Evolutionary conservation across 1,140 invertebrate species (phyloP), one percentile per base, ranked within the genome.

Genomic region (Drosophila takahashii): DNA sequence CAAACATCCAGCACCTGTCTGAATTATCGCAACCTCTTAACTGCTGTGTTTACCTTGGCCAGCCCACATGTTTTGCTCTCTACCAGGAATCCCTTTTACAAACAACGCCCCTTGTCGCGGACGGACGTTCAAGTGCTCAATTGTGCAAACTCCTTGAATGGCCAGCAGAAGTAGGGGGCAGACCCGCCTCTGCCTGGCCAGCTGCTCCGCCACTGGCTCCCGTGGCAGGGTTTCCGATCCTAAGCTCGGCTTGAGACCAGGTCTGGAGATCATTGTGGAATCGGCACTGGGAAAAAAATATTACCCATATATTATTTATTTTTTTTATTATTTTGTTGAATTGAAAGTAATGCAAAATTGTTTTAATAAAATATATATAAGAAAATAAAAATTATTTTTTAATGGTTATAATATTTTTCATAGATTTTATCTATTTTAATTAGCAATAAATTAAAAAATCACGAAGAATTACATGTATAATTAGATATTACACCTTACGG

Each of bases 111-210:
- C 64, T 86, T 53, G 18, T 62, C 52, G 65, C 47, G 74, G 53
- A 59, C 76, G 64, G 42, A 26, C 79, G 52, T 76, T 86, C 81
- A 81, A 81, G 83, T 86, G 83, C 62, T 81, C 83, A 89, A 86
- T 87, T 86, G 83, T 86, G 77, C 47, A 70, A 76, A 74, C 83
- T 76, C 47, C 78, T 67, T 69, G 48, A 73, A 60, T 67, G 52
- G 52, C 42, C 66, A 37, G 41, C 10, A 67, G 66, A 22, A 22
- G 22, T 2, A 22, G 22, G 57, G 16, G 44, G 42, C 11, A 41
- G 42, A 27, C 45, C 59, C 51, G 72, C 56, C 58, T 52, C 60
- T 76, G 53, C 62, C 36, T 71, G 64, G 64, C 27, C 67, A 74
- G 59, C 71, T 80, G 77, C 41, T 47, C 26, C 34, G 37, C 57